phyloP scores from a whole-genome alignment of 2,888 invertebrate genomes.

The Erebia palarica region DNA sequence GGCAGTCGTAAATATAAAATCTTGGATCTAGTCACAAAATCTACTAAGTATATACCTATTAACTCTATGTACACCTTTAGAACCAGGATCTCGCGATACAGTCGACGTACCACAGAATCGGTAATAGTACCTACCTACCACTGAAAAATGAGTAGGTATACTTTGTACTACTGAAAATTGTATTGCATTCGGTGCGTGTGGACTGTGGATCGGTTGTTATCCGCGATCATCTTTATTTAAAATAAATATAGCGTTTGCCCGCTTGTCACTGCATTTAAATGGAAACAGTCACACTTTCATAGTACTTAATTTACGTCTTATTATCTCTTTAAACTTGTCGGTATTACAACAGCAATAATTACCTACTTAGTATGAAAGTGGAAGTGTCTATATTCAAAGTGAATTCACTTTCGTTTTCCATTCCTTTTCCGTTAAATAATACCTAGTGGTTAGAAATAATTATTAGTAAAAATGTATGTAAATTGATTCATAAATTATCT shows the following conservation, averaged over 20 bases:
- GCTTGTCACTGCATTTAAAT: conserved; percentile 12
- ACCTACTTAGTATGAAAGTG: conserved; percentile 24
- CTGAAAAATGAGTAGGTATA: too few species aligned
- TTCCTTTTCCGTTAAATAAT: not conserved
- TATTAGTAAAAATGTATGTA: conserved; percentile 5
- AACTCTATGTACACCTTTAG: too few species aligned
- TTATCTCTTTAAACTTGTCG: conserved; percentile 19
- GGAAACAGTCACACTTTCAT: conserved; percentile 7
- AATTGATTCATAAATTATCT: not conserved
- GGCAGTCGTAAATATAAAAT: too few species aligned
- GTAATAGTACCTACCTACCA: too few species aligned
- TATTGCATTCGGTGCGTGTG: too few species aligned
- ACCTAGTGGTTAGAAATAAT: not conserved
- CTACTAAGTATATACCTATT: too few species aligned
- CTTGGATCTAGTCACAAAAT: too few species aligned
- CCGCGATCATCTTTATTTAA: not conserved
- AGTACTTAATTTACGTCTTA: not conserved
- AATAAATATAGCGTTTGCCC: not conserved
- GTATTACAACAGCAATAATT: conserved; percentile 10
- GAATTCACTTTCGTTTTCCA: conserved; percentile 22
- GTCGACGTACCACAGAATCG: too few species aligned
- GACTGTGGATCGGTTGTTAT: not conserved
- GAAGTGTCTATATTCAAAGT: conserved; percentile 21
- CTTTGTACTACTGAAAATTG: too few species aligned
- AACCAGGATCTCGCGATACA: too few species aligned